Percentiles rank a stretch among this genome's conserved stretches.
Conservation (phyloP, 2,797 vertebrate species). For the Acanthiza pusilla region DNA sequence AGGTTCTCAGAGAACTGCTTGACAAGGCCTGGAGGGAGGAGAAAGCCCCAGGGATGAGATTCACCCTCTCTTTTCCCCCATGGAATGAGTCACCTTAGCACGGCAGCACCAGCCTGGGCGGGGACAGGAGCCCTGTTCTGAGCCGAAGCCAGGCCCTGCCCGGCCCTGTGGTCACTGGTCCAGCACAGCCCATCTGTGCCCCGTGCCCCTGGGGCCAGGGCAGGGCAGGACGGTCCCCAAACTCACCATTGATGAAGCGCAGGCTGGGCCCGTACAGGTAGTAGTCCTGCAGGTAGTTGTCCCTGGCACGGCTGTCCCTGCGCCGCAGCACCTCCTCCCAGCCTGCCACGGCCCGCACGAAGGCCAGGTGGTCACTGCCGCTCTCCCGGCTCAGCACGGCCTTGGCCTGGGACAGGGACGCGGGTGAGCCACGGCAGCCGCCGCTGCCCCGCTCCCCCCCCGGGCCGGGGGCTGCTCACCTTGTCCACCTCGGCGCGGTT, state of each 20-base stretch:
- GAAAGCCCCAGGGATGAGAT: neutral
- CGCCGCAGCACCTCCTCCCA: conserved; percentile 81
- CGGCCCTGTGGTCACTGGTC: fast-evolving
- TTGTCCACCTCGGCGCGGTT: conserved; percentile 84
- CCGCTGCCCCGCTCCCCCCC: fast-evolving
- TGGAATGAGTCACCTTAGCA: fast-evolving
- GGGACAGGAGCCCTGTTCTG: neutral
- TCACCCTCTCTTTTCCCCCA: neutral
- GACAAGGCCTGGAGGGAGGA: conserved; percentile 81
- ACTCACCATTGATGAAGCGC: conserved; percentile 88
- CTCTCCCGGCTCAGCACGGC: conserved; percentile 80
- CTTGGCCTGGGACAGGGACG: conserved; percentile 79
- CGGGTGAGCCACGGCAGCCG: fast-evolving
- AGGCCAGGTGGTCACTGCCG: conserved; percentile 89
- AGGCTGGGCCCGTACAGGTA: conserved; percentile 83
- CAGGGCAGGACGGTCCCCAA: fast-evolving
- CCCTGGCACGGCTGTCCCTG: conserved; percentile 74
- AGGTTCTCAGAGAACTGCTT: conserved; percentile 94
- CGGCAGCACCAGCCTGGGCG: neutral
- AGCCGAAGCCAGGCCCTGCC: neutral
- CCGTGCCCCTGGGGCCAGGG: fast-evolving
- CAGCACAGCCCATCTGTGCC: neutral
- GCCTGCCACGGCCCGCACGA: conserved; percentile 82
- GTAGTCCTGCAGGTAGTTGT: conserved; percentile 81
- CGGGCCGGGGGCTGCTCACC: conserved; percentile 65